Evolutionary conservation across 2,113 vertebrate species (phyloP), one percentile per base, ranked within the genome.

Genomic region (Vulpes vulpes): DNA sequence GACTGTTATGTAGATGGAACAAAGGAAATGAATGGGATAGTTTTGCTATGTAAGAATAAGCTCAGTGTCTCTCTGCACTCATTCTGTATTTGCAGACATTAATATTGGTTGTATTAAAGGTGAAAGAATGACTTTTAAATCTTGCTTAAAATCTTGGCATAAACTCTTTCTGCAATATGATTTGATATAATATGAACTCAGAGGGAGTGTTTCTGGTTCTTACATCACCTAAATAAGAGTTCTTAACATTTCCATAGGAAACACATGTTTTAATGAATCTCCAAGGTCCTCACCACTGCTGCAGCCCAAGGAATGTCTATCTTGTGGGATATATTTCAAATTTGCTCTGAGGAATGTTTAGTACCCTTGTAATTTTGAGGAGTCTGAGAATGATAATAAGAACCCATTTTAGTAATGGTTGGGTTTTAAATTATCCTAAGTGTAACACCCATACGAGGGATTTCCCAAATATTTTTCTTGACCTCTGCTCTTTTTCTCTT

Each of bases 191-290:
- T 80, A 11, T 32, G 57, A 53, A 27, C 12, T 65, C 27, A 19
- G 8, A 38, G 3, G 2, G 71, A 64, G 27, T 64, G 25, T 71
- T 88, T 93, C 16, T 55, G 30, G 16, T 76, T 95, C 43, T 84
- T 84, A 8, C 10, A 17, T 23, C 15, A 76, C 6, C 22, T 60
- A 10, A 82, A 19, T 89, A 59, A 81, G 49, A 97, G 17, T 32
- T 73, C 25, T 60, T 88, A 83, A 32, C 17, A 82, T 94, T 83
- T 91, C 22, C 11, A 38, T 35, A 60, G 51, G 60, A 67, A 95
- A 69, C 8, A 43, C 23, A 55, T 8, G 67, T 82, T 95, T 83
- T 94, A 95, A 91, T 87, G 59, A 91, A 79, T 88, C 43, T 57
- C 60, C 25, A 85, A 38, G 25, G 22, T 65, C 35, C 35, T 92